Evolutionary conservation across 2,113 vertebrate species (phyloP), one percentile per base, ranked within the genome.

Genomic region (Epinephelus fuscoguttatus): DNA sequence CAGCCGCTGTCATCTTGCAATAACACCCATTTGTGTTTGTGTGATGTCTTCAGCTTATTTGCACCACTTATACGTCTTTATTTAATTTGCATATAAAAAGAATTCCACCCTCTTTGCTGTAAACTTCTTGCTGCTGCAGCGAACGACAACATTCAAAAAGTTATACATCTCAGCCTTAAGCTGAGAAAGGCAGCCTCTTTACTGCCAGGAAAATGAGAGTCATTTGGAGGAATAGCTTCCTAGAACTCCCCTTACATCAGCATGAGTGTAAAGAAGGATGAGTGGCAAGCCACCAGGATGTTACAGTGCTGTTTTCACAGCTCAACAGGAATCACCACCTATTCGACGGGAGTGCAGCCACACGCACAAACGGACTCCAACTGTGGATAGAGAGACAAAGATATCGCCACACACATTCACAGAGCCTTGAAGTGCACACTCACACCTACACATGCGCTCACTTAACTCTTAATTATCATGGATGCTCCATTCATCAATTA

Each of bases 391-490:
- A 84, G 57, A 78, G 42, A 77, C 1, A 15, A 60, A 78, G 71
- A 84, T 47, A 82, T 83, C 55, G 45, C 49, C 49, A 19, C 72
- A 59, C 80, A 63, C 78, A 67, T 83, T 40, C 64, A 50, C 72
- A 33, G 42, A 47, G 1, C 67, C 56, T 74, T 14, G 23, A 63
- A 61, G 78, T 59, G 64, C 75, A 72, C 80, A 69, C 14, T 10
- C 82, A 85, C 76, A 81, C 56, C 67, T 71, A 70, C 72, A 59
- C 77, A 49, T 13, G 23, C 63, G 40, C 84, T 80, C 81, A 83
- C 84, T 91, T 93, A 90, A 91, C 89, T 89, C 88, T 90, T 94
- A 92, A 94, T 94, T 93, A 93, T 94, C 88, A 85, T 37, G 88
- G 78, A 88, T 85, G 85, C 86, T 84, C 76, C 25, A 78, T 73